These are phyloP conservation scores for Aphidius colemani DNA, from an alignment of 2,888 invertebrate species.

Conservation along the genomic window DNA sequence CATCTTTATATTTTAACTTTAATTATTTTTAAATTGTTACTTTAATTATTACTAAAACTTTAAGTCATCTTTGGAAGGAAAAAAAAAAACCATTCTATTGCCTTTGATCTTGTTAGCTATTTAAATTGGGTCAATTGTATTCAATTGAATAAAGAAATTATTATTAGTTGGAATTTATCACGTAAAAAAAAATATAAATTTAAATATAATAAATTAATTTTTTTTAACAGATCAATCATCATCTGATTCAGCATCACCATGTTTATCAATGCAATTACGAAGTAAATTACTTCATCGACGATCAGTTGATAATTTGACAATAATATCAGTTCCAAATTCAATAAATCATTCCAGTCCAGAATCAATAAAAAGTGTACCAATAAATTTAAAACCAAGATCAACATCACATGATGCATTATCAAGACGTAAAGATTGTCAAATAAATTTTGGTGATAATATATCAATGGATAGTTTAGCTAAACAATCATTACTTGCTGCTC, in stretches of 20 bases:
- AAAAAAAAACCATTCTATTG: too few species aligned
- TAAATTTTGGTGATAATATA: constrained; percentile 45
- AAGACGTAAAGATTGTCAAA: constrained; percentile 45
- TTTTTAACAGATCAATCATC: constrained; percentile 52
- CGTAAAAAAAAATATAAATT: too few species aligned
- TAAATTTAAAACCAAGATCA: constrained; percentile 52
- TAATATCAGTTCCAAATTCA: constrained; percentile 50
- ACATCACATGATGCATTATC: constrained; percentile 54
- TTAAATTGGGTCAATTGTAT: constrained; percentile 3
- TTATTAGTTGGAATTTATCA: constrained; percentile 18
- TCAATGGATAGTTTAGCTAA: constrained; percentile 73
- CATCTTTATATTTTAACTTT: background rate
- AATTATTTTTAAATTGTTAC: background rate
- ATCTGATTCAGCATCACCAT: constrained; percentile 53
- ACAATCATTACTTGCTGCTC: constrained; percentile 77
- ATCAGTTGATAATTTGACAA: constrained; percentile 56
- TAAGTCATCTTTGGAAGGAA: too few species aligned
- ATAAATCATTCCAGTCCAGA: constrained; percentile 56
- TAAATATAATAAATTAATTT: constrained; percentile 16
- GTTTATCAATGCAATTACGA: constrained; percentile 44
- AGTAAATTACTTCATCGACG: constrained; percentile 52
- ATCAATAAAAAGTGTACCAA: constrained; percentile 55
- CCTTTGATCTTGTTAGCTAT: too few species aligned
- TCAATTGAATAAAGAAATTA: constrained; percentile 17
- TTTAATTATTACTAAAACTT: too few species aligned